phyloP scores from a whole-genome alignment of 2,888 invertebrate species.

The Agrilus cyanescens region DNA sequence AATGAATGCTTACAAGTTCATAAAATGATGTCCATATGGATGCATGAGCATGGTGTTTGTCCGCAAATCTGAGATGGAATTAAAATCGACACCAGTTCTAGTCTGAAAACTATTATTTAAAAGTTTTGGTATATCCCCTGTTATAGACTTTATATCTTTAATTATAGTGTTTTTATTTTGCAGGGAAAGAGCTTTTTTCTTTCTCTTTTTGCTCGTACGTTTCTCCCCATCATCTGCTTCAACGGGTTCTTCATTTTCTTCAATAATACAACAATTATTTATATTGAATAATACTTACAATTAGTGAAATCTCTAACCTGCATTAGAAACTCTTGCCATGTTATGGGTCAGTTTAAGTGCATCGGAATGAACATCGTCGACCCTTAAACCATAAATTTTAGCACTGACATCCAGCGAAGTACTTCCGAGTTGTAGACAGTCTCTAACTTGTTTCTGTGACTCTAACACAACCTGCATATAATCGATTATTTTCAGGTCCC shows the following conservation, averaged over 20 bases:
- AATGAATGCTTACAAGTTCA: slow-evolving; percentile 19
- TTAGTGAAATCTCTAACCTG: neutral
- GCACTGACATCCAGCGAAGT: slow-evolving; percentile 80
- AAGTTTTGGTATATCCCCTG: slow-evolving; percentile 20
- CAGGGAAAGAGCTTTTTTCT: slow-evolving; percentile 12
- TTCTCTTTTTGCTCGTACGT: slow-evolving; percentile 18
- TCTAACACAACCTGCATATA: slow-evolving; percentile 65
- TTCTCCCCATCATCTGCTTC: slow-evolving; percentile 12
- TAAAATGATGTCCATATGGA: slow-evolving; percentile 18
- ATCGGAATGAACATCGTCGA: slow-evolving; percentile 74
- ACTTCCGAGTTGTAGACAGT: slow-evolving; percentile 68
- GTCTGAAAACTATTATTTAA: slow-evolving; percentile 24
- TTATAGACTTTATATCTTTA: slow-evolving; percentile 18
- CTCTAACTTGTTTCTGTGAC: slow-evolving; percentile 51
- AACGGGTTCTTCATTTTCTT: slow-evolving; percentile 18
- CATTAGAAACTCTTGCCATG: slow-evolving; percentile 30
- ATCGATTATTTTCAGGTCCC: slow-evolving; percentile 77
- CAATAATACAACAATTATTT: neutral
- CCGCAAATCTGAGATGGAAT: slow-evolving; percentile 24
- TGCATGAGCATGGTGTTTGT: slow-evolving; percentile 21
- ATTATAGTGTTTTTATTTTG: slow-evolving; percentile 20
- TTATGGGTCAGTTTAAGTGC: slow-evolving; percentile 68
- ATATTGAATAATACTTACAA: too few species aligned
- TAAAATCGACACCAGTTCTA: slow-evolving; percentile 20
- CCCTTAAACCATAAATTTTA: slow-evolving; percentile 77